phyloP scores from a whole-genome alignment of 2,797 vertebrate species.

The Pogonophryne albipinna region DNA sequence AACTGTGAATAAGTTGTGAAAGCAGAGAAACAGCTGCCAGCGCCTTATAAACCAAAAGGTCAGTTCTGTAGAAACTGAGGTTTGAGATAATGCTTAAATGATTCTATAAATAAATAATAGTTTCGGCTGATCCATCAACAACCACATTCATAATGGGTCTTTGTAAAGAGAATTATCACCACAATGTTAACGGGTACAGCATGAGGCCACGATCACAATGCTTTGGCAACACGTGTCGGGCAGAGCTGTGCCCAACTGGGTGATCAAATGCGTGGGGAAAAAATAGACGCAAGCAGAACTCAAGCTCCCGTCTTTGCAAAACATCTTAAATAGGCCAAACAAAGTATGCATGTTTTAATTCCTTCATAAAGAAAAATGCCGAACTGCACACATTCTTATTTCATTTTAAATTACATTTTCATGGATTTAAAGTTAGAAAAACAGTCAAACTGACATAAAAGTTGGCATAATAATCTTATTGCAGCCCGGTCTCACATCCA shows the following conservation, averaged over 20 bases:
- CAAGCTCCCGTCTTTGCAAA: no score
- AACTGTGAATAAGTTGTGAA: constrained; percentile 29
- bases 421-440: background rate
- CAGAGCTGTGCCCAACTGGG: no score
- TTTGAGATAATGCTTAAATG: background rate
- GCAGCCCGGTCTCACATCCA: background rate
- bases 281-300: no score
- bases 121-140: background rate
- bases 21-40: constrained; percentile 37
- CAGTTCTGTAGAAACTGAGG: background rate
- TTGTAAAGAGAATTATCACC: background rate
- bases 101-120: background rate
- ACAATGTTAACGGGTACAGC: background rate
- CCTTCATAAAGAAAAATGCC: background rate
- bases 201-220: no score
- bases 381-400: background rate
- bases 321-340: no score
- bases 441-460: background rate
- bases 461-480: background rate
- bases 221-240: no score
- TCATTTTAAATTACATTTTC: background rate
- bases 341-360: no score
- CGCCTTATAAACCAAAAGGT: constrained; percentile 11
- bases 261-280: no score
- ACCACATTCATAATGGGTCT: background rate